Evolutionary conservation across 2,888 invertebrate genomes (phyloP).

Genomic region (Timema podura): DNA sequence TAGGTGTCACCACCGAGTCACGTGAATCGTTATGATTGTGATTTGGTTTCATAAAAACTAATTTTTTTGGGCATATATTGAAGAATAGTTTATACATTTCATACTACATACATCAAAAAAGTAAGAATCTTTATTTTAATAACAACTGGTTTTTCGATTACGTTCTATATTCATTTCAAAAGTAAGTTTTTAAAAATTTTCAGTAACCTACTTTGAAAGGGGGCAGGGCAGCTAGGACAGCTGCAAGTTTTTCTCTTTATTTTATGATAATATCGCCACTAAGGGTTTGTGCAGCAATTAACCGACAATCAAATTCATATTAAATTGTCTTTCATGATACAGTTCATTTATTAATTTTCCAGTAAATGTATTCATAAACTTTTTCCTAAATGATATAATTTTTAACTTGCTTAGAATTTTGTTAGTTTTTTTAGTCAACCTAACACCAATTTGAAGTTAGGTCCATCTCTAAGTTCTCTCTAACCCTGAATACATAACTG

Average conservation of each 20-base stretch:
- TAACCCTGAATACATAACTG: too few relatives aligned
- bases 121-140: neutral
- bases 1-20: conserved; percentile 36
- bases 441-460: too few relatives aligned
- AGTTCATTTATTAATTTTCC: neutral
- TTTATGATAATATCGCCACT: neutral
- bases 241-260: neutral
- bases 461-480: too few relatives aligned
- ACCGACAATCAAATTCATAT: neutral
- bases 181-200: neutral
- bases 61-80: conserved; percentile 8
- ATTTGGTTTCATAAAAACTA: conserved; percentile 19
- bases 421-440: too few relatives aligned
- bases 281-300: neutral
- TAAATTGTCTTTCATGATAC: neutral
- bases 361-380: too few relatives aligned
- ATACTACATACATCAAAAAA: neutral
- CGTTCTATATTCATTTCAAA: neutral
- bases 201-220: conserved; percentile 5
- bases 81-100: neutral
- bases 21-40: conserved; percentile 36
- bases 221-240: conserved; percentile 12
- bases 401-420: too few relatives aligned
- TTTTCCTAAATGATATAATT: too few relatives aligned
- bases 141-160: neutral